Percentiles rank a stretch among this genome's conserved stretches.
These are phyloP conservation scores for Neoarius graeffei DNA, from an alignment of 2,113 vertebrate species.

Conservation along the genomic window DNA sequence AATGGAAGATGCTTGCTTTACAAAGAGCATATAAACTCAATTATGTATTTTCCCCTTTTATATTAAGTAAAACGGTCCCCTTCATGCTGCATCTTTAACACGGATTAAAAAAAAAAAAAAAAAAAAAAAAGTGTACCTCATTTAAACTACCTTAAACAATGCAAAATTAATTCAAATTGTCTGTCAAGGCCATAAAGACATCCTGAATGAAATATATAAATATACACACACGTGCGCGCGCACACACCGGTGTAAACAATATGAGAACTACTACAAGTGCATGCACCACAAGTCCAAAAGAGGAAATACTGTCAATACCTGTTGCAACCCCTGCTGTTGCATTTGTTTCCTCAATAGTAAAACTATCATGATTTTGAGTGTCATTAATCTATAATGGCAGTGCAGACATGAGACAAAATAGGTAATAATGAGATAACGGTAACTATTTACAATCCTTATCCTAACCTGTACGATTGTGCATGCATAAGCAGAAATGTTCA, in stretches of 20 bases:
- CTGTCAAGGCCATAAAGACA: not conserved
- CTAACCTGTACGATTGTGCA: conserved; percentile 58
- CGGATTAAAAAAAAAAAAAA: no score
- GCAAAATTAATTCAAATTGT: not conserved
- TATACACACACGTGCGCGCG: not conserved
- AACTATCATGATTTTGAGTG: not conserved
- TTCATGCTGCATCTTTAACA: conserved; percentile 8
- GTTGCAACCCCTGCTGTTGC: not conserved
- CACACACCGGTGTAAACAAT: not conserved
- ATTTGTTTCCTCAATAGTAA: not conserved
- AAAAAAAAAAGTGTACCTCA: not conserved
- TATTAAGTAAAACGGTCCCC: not conserved
- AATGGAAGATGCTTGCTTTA: conserved; percentile 29
- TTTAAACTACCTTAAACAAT: not conserved
- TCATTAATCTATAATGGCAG: conserved; percentile 9
- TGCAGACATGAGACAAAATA: conserved; percentile 36
- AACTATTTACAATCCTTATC: conserved; percentile 8
- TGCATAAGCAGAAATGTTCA: conserved; percentile 64
- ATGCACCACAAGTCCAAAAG: not conserved
- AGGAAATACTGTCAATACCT: not conserved
- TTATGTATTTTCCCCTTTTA: not conserved
- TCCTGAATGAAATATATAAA: not conserved
- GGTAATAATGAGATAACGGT: conserved; percentile 40
- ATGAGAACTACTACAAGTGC: not conserved
- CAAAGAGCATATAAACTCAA: not conserved